phyloP scores from a whole-genome alignment of 1,140 invertebrate species.

The Lepidurus apus region DNA sequence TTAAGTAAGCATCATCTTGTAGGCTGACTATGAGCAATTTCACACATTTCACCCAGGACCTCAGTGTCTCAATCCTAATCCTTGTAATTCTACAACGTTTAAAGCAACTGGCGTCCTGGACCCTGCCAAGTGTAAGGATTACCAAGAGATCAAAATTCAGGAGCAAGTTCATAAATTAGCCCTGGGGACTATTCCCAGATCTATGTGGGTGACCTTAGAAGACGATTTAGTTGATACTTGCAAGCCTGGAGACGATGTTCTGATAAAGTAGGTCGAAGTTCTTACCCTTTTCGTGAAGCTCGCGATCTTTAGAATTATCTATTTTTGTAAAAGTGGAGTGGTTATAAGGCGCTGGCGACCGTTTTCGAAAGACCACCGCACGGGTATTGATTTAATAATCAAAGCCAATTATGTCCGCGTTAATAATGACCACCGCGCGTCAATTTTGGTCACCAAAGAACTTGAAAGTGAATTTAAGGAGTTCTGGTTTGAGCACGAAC shows the following conservation, averaged over 20 bases:
- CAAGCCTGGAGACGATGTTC: slow-evolving; percentile 82
- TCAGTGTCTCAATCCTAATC: slow-evolving; percentile 56
- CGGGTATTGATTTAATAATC: slow-evolving; percentile 64
- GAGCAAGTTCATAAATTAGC: slow-evolving; percentile 66
- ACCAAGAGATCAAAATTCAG: slow-evolving; percentile 85
- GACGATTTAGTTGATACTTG: slow-evolving; percentile 81
- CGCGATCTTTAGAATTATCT: not conserved
- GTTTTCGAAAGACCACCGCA: slow-evolving; percentile 52
- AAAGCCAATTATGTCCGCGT: slow-evolving; percentile 67
- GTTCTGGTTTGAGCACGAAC: slow-evolving; percentile 66
- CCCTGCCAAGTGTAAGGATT: slow-evolving; percentile 69
- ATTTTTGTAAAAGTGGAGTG: slow-evolving; percentile 56
- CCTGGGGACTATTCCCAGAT: slow-evolving; percentile 66
- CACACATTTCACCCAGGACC: slow-evolving; percentile 56
- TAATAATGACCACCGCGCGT: slow-evolving; percentile 60
- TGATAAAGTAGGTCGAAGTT: slow-evolving; percentile 59
- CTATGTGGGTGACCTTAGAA: slow-evolving; percentile 71
- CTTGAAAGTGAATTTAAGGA: slow-evolving; percentile 61
- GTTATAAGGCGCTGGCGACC: slow-evolving; percentile 67
- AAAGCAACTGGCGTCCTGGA: slow-evolving; percentile 51
- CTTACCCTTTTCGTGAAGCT: not conserved
- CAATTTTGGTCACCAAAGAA: slow-evolving; percentile 60
- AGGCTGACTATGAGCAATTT: slow-evolving; percentile 59
- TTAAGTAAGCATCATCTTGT: slow-evolving; percentile 36
- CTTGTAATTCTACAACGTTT: slow-evolving; percentile 52